Evolutionary conservation across 2,797 vertebrate species (phyloP).

Genomic region (Pantherophis vulpinus): DNA sequence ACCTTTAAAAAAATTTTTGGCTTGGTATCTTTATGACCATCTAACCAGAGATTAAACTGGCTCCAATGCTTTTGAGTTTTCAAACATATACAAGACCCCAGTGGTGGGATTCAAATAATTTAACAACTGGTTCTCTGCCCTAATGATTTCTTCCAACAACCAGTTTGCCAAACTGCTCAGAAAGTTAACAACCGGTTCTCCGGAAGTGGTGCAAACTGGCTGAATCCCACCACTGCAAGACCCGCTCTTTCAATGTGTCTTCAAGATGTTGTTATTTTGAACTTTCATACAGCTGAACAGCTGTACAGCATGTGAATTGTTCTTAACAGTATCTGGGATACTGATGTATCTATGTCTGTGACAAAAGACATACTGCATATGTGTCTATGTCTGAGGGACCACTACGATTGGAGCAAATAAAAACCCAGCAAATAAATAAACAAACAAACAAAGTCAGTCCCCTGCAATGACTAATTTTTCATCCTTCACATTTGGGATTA

Average conservation of each 20-base stretch:
- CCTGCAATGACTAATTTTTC: conserved; percentile 50
- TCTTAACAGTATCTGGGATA: not conserved
- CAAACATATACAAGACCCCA: not conserved
- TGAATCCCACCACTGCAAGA: not conserved
- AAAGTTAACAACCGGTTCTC: too few relatives aligned
- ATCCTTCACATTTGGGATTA: conserved; percentile 56
- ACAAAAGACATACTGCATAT: not conserved
- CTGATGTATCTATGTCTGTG: not conserved
- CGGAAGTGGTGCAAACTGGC: too few relatives aligned
- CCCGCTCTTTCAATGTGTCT: not conserved
- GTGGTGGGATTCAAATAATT: too few relatives aligned
- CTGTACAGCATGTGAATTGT: not conserved
- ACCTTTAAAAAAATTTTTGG: not conserved
- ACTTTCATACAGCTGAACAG: not conserved
- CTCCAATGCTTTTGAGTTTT: not conserved
- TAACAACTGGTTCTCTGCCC: too few relatives aligned
- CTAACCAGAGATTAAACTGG: not conserved
- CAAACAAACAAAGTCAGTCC: not conserved
- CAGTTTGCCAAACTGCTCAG: too few relatives aligned
- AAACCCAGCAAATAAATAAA: not conserved
- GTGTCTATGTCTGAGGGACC: not conserved
- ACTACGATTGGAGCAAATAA: not conserved
- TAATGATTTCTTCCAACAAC: too few relatives aligned
- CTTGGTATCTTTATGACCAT: not conserved
- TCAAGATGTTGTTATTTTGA: not conserved